Percentiles rank a stretch among this genome's conserved stretches.
phyloP scores from a whole-genome alignment of 2,888 invertebrate species.

The Tinea trinotella region DNA sequence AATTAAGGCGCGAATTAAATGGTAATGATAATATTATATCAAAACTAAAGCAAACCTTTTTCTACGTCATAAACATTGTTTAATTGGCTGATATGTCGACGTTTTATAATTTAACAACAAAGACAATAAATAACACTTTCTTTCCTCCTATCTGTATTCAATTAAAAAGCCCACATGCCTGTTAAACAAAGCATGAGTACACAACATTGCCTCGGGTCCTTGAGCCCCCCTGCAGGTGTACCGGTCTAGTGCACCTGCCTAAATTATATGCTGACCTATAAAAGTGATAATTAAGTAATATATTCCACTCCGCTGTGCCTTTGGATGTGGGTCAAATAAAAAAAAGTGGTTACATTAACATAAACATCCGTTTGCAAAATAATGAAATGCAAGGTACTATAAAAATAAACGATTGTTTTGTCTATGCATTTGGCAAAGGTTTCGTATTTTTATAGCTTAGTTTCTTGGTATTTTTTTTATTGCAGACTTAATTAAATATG shows the following conservation, averaged over 20 bases:
- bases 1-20: no score
- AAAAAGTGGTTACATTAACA: constrained; percentile 27
- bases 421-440: not conserved
- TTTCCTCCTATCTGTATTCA: constrained; percentile 3
- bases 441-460: not conserved
- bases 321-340: constrained; percentile 66
- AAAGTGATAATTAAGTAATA: constrained; percentile 66
- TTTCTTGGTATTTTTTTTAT: not conserved
- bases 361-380: constrained; percentile 39
- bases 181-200: not conserved
- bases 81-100: no score
- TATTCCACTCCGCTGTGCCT: constrained; percentile 49
- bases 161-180: constrained; percentile 1
- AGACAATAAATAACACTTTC: not conserved
- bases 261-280: constrained; percentile 65
- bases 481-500: no score
- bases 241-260: constrained; percentile 55
- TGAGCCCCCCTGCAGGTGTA: constrained; percentile 61
- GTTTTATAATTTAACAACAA: not conserved
- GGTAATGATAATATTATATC: no score
- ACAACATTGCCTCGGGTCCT: constrained; percentile 35
- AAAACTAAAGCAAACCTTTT: no score
- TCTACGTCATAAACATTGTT: no score
- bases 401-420: not conserved
- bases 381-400: constrained; percentile 49